Base-by-base conservation (phyloP, 2,888 invertebrate genomes). In the Abscondita cerata region DNA sequence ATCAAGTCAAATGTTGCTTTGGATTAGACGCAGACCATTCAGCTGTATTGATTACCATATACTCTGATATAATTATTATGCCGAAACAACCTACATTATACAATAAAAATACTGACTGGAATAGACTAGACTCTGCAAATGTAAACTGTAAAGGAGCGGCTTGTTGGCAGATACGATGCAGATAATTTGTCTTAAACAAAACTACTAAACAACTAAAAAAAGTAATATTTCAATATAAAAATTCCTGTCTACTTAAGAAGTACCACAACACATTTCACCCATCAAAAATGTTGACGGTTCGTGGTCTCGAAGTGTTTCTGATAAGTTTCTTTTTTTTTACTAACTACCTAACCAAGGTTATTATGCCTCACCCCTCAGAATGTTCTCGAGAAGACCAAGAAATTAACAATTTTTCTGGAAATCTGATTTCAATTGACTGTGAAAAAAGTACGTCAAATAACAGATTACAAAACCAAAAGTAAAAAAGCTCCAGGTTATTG, bases 121-220 rank as follows among this genome's bases (percentile, higher is more conserved):
- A 9, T 51, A 33, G 2, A 40, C 59, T 12, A 62, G 34, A 54
- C 25, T 6, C 25, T 6, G 25, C 25, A 25, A 25, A 25, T 25
- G 25, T 25, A 25, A 25, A 25, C 25, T 25, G 25, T 25, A 20
- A 58, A 63, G 59, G 54, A 50, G 46, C 54, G 36, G 19, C 41
- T 16, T 13, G 40, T 36, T 63, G 58, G 62, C 53, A 53, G 47
- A 9, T 38, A 9, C 12, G 58, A 58, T 13, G n/a, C 33, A 18
- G 59, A 63, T 36, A 59, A 63, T 41, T 12, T 16, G 31, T 11
- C n/a, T 31, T 62, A 31, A 62, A 59, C 44, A 59, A 36, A 53
- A 9, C 59, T 18, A 34, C 46, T 6, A 54, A 44, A 36, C 48
- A 59, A 19, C 18, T 63, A 12, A 63, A 63, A 51, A 31, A 59